These are phyloP conservation scores for Drepanosiphum platanoidis DNA, from an alignment of 2,888 invertebrate genomes.

Conservation along the genomic window DNA sequence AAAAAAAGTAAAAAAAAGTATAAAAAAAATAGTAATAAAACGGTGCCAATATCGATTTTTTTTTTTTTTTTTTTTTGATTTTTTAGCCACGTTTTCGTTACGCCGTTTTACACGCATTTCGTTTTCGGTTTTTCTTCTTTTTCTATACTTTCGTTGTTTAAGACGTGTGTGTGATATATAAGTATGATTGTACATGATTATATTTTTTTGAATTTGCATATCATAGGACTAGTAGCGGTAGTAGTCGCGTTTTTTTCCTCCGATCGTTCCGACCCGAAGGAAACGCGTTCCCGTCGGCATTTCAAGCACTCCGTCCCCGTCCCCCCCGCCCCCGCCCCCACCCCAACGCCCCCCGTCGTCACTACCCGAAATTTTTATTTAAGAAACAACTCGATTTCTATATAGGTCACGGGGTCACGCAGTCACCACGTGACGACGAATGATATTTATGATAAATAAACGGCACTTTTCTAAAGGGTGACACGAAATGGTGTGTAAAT, in stretches of 20 bases:
- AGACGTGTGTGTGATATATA: conserved; percentile 53
- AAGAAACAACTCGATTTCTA: conserved; percentile 15
- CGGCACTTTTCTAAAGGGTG: conserved; percentile 19
- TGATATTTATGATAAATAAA: conserved; percentile 32
- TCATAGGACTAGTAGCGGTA: conserved; percentile 34
- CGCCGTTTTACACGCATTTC: not conserved
- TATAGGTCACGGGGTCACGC: no score
- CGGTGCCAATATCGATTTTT: conserved; percentile 25
- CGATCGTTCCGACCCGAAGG: not conserved
- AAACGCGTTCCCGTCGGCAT: no score
- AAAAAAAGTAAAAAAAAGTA: no score
- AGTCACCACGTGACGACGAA: conserved; percentile 1
- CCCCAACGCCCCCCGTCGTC: not conserved
- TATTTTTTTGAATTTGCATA: conserved; percentile 53
- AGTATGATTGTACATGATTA: no score
- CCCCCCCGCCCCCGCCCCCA: no score
- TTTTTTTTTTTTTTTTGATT: no score
- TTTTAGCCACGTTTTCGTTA: no score
- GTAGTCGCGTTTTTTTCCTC: not conserved
- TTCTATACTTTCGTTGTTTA: no score
- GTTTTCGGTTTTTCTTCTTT: not conserved
- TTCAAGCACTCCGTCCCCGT: no score
- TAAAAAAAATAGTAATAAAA: no score
- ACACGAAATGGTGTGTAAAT: conserved; percentile 46
- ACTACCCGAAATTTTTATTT: conserved; percentile 5